These are phyloP conservation scores for Macropus fuliginosus DNA, from an alignment of 2,797 vertebrate species.

Conservation along the genomic window DNA sequence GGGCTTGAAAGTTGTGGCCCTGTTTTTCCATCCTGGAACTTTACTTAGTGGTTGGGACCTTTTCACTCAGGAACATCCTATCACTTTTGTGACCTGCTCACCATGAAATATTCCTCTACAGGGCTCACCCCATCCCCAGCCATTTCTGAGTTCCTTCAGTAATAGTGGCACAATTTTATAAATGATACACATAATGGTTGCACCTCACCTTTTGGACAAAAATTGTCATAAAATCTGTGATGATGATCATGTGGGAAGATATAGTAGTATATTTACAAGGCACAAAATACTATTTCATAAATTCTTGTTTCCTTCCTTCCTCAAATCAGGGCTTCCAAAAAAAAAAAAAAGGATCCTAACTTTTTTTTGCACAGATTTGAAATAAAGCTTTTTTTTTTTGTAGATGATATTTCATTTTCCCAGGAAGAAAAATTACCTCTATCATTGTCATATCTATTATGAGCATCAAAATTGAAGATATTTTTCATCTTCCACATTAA, in stretches of 20 bases:
- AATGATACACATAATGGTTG: too few relatives aligned
- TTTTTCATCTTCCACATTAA: background rate
- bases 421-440: background rate
- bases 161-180: background rate
- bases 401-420: background rate
- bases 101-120: too few relatives aligned
- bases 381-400: background rate
- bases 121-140: background rate
- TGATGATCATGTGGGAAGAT: too few relatives aligned
- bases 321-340: background rate
- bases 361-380: background rate
- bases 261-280: too few relatives aligned
- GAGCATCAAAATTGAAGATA: background rate
- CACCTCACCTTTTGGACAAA: too few relatives aligned
- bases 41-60: background rate
- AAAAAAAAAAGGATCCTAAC: background rate
- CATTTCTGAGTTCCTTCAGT: background rate
- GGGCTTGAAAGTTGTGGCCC: background rate
- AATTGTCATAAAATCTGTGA: too few relatives aligned
- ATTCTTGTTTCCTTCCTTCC: background rate
- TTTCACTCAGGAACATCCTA: background rate
- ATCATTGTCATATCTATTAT: background rate
- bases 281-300: background rate
- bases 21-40: background rate
- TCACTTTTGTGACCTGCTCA: background rate